A percentile compares a stretch with the other conserved stretches of the same genome.
Evolutionary conservation across 2,797 vertebrate genomes (phyloP).

Genomic region (Podarcis lilfordi): DNA sequence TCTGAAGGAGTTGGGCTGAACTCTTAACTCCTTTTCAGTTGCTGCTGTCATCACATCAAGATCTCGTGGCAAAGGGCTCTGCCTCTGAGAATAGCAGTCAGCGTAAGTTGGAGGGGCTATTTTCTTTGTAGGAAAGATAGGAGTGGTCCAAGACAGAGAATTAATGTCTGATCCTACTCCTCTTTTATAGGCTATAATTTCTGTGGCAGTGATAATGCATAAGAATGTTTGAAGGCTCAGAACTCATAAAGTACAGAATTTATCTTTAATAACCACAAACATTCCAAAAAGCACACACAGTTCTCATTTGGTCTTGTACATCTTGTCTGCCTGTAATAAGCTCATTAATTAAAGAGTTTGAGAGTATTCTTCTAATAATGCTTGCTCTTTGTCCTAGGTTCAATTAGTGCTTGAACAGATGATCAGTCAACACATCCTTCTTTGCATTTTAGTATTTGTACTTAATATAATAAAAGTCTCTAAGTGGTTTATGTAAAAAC

Average conservation of each 20-base stretch:
- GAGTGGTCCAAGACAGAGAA: slow-evolving; percentile 21
- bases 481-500: too few relatives aligned
- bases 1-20: not conserved
- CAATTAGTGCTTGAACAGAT: not conserved
- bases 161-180: slow-evolving; percentile 35
- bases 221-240: slow-evolving; percentile 45
- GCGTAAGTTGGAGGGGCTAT: not conserved
- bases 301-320: slow-evolving; percentile 58
- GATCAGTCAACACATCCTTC: not conserved
- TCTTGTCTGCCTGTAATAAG: slow-evolving; percentile 36
- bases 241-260: slow-evolving; percentile 48
- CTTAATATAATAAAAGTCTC: too few relatives aligned
- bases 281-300: slow-evolving; percentile 51
- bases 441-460: not conserved
- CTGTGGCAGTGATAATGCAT: slow-evolving; percentile 42
- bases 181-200: slow-evolving; percentile 42
- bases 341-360: slow-evolving; percentile 45
- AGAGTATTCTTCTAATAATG: slow-evolving; percentile 30
- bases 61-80: slow-evolving; percentile 19
- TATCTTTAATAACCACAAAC: slow-evolving; percentile 61
- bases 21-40: not conserved
- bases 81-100: slow-evolving; percentile 31
- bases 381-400: not conserved
- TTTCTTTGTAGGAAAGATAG: slow-evolving; percentile 10
- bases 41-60: slow-evolving; percentile 34